Evolutionary conservation across 2,113 vertebrate species (phyloP), one percentile per base, ranked within the genome.

Genomic region (Lathamus discolor): DNA sequence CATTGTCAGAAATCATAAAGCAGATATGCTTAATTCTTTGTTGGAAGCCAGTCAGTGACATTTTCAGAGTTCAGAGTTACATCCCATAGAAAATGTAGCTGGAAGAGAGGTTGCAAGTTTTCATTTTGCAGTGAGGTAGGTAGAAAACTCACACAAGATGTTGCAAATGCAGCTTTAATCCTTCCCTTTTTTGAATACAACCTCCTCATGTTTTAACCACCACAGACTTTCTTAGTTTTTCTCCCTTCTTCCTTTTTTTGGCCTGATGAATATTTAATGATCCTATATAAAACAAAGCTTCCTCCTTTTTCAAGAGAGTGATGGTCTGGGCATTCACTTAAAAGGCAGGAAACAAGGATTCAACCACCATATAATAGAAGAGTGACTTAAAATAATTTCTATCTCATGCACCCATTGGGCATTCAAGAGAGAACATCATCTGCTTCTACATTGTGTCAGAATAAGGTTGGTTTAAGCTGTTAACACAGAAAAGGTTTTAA

Each of bases 1-100:
- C 12, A 9, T 83, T 94, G 91, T 86, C 88, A 95, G 79, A 92
- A 88, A 86, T 66, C 86, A 92, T 95, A 78, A 86, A 93, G 76
- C 49, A 90, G 49, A 46, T 83, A 67, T 29, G 83, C 17, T 76
- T 92, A 86, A 73, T 90, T 80, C 57, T 77, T 67, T 69, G 41
- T 78, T 0, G 0, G 76, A 92, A 94, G 41, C n/a, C 64, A 90
- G 72, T 31, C 68, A 66, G 37, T 90, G 94, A 90, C 94, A 93
- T 96, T 95, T 94, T 83, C 72, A 74, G 88, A 85, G 85, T 87
- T 95, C 87, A 85, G 70, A 77, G 72, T 83, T 94, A 62, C 9
- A 83, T 66, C 20, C 67, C 54, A 77, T 91, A 72, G 49, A 95
- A 89, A 94, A 95, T 76, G 25, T 69, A 59, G 17, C 74, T 92